Percentiles rank a stretch among this genome's conserved stretches.
Conservation (phyloP, 2,888 invertebrate species). For the Dasysyrphus tricinctus region DNA sequence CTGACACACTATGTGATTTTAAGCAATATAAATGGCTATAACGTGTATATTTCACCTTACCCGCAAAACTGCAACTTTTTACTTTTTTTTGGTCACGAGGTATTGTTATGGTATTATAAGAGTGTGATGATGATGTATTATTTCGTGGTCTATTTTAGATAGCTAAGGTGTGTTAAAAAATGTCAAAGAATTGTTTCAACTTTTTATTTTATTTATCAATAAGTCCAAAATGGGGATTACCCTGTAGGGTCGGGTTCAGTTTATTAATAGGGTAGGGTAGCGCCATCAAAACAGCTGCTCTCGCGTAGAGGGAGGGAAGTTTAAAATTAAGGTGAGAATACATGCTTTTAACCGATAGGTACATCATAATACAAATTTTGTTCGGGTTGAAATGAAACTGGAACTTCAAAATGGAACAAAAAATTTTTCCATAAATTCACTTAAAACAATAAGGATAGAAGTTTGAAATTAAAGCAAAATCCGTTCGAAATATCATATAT, state of each 20-base stretch:
- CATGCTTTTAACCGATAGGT: too few species aligned
- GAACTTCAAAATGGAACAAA: too few species aligned
- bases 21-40: constrained; percentile 25
- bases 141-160: constrained; percentile 15
- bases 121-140: constrained; percentile 39
- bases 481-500: too few species aligned
- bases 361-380: too few species aligned
- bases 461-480: too few species aligned
- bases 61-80: constrained; percentile 1
- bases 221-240: background rate
- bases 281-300: too few species aligned
- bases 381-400: too few species aligned
- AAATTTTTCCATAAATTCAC: too few species aligned
- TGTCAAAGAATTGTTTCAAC: constrained; percentile 6
- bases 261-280: background rate
- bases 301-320: too few species aligned
- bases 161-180: constrained; percentile 1
- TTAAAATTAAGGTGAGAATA: too few species aligned
- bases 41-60: background rate
- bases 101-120: background rate
- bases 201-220: background rate
- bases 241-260: background rate
- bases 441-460: too few species aligned
- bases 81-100: constrained; percentile 26
- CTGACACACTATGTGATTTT: constrained; percentile 7